Conservation (phyloP, 2,888 invertebrate species). For the Ephialtes manifestator region DNA sequence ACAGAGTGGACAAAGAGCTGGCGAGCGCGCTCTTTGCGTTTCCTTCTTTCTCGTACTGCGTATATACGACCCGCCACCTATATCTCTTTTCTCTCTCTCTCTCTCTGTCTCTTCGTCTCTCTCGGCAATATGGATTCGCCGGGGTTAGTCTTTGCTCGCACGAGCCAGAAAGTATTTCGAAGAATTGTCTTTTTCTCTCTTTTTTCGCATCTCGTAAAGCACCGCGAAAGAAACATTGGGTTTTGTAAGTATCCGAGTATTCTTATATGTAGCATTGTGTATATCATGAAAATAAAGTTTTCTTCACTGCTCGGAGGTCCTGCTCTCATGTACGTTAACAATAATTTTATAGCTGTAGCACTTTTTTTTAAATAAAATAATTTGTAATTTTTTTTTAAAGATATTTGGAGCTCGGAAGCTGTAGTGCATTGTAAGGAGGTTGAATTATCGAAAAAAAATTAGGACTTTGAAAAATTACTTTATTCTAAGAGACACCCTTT, state of each 20-base stretch:
- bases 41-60: constrained; percentile 23
- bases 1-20: constrained; percentile 41
- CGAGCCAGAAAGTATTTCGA: constrained; percentile 30
- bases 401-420: no score
- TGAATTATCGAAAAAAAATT: no score
- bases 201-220: constrained; percentile 34
- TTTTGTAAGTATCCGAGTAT: constrained; percentile 25
- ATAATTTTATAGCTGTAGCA: not conserved
- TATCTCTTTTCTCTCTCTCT: not conserved
- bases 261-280: not conserved
- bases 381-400: not conserved
- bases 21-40: constrained; percentile 15
- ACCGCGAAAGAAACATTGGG: constrained; percentile 10
- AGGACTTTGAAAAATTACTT: no score
- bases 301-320: constrained; percentile 13
- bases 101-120: not conserved
- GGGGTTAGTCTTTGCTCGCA: constrained; percentile 19
- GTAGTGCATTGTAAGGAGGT: no score
- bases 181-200: constrained; percentile 3
- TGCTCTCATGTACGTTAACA: not conserved
- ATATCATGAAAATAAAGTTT: constrained; percentile 31
- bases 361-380: not conserved
- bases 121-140: constrained; percentile 31
- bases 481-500: no score
- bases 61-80: not conserved